Conservation (phyloP, 1,140 invertebrate genomes). For the Ephestia elutella region DNA sequence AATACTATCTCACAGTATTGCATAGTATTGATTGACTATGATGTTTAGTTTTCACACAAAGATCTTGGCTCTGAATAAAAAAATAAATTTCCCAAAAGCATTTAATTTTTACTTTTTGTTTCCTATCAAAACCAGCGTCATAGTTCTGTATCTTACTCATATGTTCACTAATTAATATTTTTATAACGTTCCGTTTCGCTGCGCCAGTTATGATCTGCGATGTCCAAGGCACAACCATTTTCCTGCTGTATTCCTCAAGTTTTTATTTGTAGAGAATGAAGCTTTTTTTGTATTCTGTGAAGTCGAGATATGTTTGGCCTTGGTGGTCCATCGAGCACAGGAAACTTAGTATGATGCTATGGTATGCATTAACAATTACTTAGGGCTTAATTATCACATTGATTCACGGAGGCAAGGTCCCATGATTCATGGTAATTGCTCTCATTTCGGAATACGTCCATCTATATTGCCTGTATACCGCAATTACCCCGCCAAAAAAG, state of each 20-base stretch:
- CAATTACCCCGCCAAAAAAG: background rate
- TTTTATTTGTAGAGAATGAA: background rate
- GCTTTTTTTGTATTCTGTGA: background rate
- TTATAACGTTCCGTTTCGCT: background rate
- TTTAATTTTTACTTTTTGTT: too few relatives aligned
- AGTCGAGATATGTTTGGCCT: background rate
- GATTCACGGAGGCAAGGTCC: background rate
- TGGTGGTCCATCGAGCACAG: background rate
- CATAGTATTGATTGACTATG: too few relatives aligned
- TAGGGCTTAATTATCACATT: conserved; percentile 11
- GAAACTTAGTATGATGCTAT: background rate
- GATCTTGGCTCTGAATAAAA: too few relatives aligned
- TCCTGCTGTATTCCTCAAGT: background rate
- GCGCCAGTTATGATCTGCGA: background rate
- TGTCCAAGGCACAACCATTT: background rate
- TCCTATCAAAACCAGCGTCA: too few relatives aligned
- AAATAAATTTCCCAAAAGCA: too few relatives aligned
- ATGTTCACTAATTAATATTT: background rate
- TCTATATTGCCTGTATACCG: background rate
- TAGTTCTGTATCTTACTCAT: too few relatives aligned
- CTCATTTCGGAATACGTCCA: background rate
- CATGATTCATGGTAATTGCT: conserved; percentile 6
- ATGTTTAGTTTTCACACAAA: too few relatives aligned
- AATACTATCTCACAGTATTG: too few relatives aligned
- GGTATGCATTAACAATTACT: conserved; percentile 8